Base-by-base conservation (phyloP, 2,113 vertebrate species). In the Cacatua alba region DNA sequence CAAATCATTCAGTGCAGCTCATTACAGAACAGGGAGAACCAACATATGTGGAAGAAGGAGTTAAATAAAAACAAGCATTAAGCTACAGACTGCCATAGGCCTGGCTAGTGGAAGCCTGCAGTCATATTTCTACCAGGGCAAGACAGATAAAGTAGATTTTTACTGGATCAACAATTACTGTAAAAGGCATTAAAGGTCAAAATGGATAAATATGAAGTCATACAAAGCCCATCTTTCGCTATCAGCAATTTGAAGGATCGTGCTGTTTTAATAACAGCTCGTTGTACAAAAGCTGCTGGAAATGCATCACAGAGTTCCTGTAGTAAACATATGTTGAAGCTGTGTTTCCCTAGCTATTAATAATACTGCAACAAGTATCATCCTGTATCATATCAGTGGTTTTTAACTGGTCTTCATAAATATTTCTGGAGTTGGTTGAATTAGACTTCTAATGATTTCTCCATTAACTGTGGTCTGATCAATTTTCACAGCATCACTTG, bases 371-470 rank as follows among this genome's bases (percentile, higher is more conserved):
- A 92, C 82, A 92, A 97, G 88, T 78, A 90, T 60, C 53, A 62
- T 92, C 59, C 67, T 91, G 24, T 88, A 94, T 95, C 93, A 91
- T 90, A 88, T 91, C 91, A 94, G 72, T 88, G 84, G 52, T 55
- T 93, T 95, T 95, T 88, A 97, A 96, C 89, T 82, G 62, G 62
- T 93, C n/a, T 93, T 97, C 94, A 94, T 96, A 94, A 95, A 95
- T 95, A 94, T 95, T 93, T 96, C 92, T 92, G 80, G 70, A 93
- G 89, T 62, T 74, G 51, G 78, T 82, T 93, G 94, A 96, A 97
- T 97, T 94, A 95, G 82, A 88, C 88, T 95, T 97, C 84, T 88
- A 97, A 97, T 92, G 96, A 97, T 97, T 96, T 96, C 91, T 86
- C 88, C 86, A 92, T 97, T 97, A 96, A 95, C 96, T 88, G 87